These are phyloP conservation scores for Ochlodes sylvanus DNA, from an alignment of 2,888 invertebrate genomes.

Conservation along the genomic window DNA sequence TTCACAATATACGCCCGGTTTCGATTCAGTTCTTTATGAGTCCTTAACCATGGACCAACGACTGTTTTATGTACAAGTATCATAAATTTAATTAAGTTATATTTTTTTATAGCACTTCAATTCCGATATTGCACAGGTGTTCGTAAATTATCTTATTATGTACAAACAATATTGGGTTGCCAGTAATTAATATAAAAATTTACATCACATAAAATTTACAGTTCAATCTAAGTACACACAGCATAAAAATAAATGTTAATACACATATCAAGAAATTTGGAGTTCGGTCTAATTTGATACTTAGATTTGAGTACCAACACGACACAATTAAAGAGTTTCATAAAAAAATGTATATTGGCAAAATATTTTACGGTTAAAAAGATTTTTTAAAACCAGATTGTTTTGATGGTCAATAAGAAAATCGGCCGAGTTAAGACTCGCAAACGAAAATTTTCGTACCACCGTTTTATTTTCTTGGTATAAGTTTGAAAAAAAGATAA, in stretches of 20 bases:
- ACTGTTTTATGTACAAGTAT: no score
- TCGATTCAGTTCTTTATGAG: no score
- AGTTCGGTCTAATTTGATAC: neutral
- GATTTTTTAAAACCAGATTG: neutral
- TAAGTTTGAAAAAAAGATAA: no score
- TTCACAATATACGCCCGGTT: no score
- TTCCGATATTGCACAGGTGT: neutral
- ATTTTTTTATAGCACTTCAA: neutral
- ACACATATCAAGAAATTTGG: neutral
- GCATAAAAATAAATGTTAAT: constrained; percentile 1
- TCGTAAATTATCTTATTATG: no score
- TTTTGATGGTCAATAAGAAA: neutral
- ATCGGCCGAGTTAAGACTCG: no score
- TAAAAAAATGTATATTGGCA: neutral
- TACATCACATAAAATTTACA: neutral
- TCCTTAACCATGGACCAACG: no score
- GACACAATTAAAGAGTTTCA: neutral
- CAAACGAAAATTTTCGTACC: no score
- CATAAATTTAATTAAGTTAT: no score
- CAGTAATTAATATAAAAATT: neutral
- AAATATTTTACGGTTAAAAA: neutral
- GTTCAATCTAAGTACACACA: neutral
- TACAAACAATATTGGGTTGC: no score
- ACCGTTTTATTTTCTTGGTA: no score
- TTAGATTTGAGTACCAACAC: neutral